Evolutionary conservation across 2,797 vertebrate genomes (phyloP).

Genomic region (Sardinella longiceps): DNA sequence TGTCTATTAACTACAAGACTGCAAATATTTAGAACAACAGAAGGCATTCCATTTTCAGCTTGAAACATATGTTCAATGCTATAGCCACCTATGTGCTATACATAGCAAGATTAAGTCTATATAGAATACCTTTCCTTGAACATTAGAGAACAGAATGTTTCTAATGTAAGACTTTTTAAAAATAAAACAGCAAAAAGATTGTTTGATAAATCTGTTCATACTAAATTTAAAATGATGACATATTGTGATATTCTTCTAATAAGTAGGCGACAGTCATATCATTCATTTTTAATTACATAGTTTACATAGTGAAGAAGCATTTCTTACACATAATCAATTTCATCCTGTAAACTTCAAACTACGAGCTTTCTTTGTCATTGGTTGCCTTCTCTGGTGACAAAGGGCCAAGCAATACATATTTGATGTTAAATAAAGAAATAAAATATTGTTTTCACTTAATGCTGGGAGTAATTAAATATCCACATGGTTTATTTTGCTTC

Average conservation of each 20-base stretch:
- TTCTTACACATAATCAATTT: background rate
- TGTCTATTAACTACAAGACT: constrained; percentile 79
- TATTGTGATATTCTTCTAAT: background rate
- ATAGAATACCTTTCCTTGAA: background rate
- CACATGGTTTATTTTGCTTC: background rate
- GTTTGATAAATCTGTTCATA: background rate
- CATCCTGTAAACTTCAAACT: background rate
- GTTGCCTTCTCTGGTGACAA: background rate
- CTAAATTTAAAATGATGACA: background rate
- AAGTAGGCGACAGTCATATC: background rate
- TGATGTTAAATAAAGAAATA: constrained; percentile 1
- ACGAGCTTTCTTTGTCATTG: background rate
- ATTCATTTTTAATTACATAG: constrained; percentile 7
- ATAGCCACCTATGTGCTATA: background rate
- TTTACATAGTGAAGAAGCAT: background rate
- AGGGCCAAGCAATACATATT: constrained; percentile 10
- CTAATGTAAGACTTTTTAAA: background rate
- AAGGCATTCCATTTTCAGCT: constrained; percentile 34
- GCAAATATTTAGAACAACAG: constrained; percentile 56
- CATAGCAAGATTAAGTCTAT: background rate
- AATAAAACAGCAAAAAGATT: background rate
- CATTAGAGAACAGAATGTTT: background rate
- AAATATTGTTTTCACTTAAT: constrained; percentile 9
- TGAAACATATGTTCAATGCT: background rate
- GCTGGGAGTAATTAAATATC: background rate